Base-by-base conservation (phyloP, 2,797 vertebrate genomes). In the Myotis daubentonii region DNA sequence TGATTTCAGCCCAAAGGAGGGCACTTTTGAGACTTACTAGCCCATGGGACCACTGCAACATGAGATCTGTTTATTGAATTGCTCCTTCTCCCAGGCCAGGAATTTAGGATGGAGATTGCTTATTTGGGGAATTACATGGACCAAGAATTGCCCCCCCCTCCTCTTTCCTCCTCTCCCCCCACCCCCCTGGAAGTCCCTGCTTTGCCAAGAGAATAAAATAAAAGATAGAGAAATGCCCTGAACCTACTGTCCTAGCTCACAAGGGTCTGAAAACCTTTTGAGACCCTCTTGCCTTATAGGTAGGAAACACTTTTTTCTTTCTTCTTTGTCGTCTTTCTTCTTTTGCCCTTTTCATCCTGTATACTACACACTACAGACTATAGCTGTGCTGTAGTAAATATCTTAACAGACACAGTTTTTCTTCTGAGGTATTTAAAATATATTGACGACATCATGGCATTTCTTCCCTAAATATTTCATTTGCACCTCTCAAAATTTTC, bases 81-180 rank as follows among this genome's bases (percentile, higher is more conserved):
- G 41, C 76, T 84, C 10, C 17, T 28, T 33, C 36, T 71, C 23
- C 9, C 1, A 53, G 47, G 71, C 12, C 1, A 60, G 47, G 71
- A 76, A 17, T 93, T 89, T 62, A 72, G 51, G 87, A 72, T 89
- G 36, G n/a, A 83, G 66, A 7, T 41, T 92, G 16, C 76, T 92
- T 81, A 66, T 72, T 84, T 93, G 60, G 51, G 89, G 76, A 96
- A 92, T 62, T 41, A 84, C 19, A 25, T 36, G 41, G 57, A 78
- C 28, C 60, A 51, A 44, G n/a, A 72, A 30, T 62, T 62, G 60
- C 60, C 25, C 41, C 2, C 9, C 11, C 22, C 8, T 3, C 6
- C 30, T 15, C 11, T 13, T 4, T 12, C 11, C 15, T 8, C 15
- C 30, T 53, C 12, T 25, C 12, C 55, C 55, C 9, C 28, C 13